These are phyloP conservation scores for Nannospalax galili DNA, from an alignment of 2,113 vertebrate species.

Conservation along the genomic window DNA sequence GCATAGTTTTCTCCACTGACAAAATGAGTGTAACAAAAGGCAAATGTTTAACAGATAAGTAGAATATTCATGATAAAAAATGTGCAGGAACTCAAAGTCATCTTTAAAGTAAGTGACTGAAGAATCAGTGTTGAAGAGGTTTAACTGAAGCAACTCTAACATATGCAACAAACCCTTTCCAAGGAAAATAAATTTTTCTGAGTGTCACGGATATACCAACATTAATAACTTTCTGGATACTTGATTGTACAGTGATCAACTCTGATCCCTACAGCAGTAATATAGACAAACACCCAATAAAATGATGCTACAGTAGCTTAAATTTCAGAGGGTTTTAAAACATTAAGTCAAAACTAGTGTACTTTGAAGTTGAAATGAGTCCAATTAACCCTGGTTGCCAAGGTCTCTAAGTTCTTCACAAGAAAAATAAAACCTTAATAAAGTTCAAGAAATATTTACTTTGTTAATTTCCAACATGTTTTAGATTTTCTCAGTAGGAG, in stretches of 20 bases:
- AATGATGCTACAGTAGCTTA: background rate
- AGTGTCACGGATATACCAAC: constrained; percentile 55
- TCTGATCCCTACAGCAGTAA: constrained; percentile 45
- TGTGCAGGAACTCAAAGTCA: background rate
- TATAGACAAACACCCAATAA: constrained; percentile 59
- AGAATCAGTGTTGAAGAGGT: background rate
- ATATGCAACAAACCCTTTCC: constrained; percentile 4
- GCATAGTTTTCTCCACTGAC: constrained; percentile 40
- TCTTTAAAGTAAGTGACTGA: constrained; percentile 43
- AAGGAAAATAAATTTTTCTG: constrained; percentile 22
- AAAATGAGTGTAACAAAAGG: constrained; percentile 60
- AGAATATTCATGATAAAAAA: constrained; percentile 12
- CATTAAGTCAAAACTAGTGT: constrained; percentile 57
- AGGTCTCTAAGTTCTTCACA: constrained; percentile 43
- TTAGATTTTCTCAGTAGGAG: background rate
- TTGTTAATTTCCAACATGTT: constrained; percentile 24
- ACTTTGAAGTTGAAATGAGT: constrained; percentile 60
- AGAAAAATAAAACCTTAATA: constrained; percentile 23
- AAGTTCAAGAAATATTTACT: constrained; percentile 28
- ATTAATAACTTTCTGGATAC: constrained; percentile 57
- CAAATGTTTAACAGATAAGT: constrained; percentile 62
- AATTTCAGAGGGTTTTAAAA: constrained; percentile 43
- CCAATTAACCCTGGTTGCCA: background rate
- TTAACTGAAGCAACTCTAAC: constrained; percentile 17
- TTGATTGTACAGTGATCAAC: constrained; percentile 46